phyloP scores from a whole-genome alignment of 2,888 invertebrate species.

The Eucera pruinosa region DNA sequence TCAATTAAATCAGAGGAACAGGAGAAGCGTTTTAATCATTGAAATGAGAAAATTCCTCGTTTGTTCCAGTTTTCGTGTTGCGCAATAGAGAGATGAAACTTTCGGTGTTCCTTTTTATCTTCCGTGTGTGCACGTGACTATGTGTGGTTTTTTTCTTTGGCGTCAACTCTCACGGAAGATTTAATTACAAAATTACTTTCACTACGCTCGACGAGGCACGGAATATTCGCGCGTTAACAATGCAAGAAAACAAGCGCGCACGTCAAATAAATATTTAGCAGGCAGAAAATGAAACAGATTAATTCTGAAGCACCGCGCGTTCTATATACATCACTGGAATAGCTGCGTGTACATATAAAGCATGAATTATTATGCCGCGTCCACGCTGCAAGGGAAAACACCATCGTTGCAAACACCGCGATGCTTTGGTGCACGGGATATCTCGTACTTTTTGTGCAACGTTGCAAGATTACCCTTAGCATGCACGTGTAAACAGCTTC shows the following conservation, averaged over 20 bases:
- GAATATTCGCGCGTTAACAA: slow-evolving; percentile 34
- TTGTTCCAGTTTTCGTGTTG: not conserved
- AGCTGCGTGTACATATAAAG: slow-evolving; percentile 12
- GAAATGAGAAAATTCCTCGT: not conserved
- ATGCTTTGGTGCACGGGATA: not conserved
- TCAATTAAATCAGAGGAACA: not conserved
- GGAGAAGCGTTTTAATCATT: not conserved
- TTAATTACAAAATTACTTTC: slow-evolving; percentile 37
- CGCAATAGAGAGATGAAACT: too few relatives aligned
- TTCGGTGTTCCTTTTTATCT: too few relatives aligned
- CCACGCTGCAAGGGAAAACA: not conserved
- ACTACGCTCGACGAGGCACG: not conserved
- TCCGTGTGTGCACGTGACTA: too few relatives aligned
- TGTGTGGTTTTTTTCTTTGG: not conserved
- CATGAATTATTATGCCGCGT: slow-evolving; percentile 38
- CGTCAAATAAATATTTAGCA: slow-evolving; percentile 46
- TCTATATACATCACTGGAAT: slow-evolving; percentile 1
- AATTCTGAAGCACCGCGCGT: slow-evolving; percentile 37
- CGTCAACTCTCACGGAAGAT: slow-evolving; percentile 5
- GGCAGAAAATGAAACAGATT: slow-evolving; percentile 51
- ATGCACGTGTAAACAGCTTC: not conserved
- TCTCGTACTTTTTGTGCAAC: not conserved
- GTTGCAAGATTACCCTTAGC: not conserved
- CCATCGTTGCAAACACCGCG: not conserved
- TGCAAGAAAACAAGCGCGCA: slow-evolving; percentile 25